phyloP scores from a whole-genome alignment of 2,113 vertebrate genomes.

The Acrocephalus kingi region DNA sequence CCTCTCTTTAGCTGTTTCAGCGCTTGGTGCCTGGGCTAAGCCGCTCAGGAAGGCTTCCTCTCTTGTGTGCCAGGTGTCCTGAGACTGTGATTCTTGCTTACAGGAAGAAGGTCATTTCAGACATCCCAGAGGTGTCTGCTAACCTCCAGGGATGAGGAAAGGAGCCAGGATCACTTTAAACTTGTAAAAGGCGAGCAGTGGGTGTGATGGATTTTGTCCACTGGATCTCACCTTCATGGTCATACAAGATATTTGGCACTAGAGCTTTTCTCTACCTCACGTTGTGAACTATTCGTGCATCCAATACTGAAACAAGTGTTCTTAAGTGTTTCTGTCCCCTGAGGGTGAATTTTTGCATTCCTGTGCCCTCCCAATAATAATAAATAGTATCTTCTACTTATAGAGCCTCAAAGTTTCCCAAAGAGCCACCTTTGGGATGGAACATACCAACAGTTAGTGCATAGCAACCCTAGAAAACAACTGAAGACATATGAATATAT shows the following conservation, averaged over 20 bases:
- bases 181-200: neutral
- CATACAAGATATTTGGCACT: neutral
- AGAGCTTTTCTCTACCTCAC: neutral
- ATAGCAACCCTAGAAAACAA: slow-evolving; percentile 5
- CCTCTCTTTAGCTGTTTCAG: neutral
- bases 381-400: slow-evolving; percentile 46
- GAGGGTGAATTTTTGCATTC: neutral
- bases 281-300: neutral
- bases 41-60: neutral
- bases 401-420: slow-evolving; percentile 24
- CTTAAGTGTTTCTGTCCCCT: neutral
- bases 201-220: neutral
- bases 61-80: neutral
- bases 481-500: slow-evolving; percentile 16
- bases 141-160: neutral
- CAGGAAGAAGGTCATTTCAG: neutral
- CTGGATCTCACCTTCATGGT: neutral
- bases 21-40: neutral
- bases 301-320: neutral
- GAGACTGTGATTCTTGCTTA: neutral
- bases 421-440: neutral
- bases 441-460: neutral
- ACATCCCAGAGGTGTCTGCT: neutral
- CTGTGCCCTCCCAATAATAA: neutral
- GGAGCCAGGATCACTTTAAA: neutral